These are phyloP conservation scores for Percina caprodes DNA, from an alignment of 2,113 vertebrate species.

Conservation along the genomic window DNA sequence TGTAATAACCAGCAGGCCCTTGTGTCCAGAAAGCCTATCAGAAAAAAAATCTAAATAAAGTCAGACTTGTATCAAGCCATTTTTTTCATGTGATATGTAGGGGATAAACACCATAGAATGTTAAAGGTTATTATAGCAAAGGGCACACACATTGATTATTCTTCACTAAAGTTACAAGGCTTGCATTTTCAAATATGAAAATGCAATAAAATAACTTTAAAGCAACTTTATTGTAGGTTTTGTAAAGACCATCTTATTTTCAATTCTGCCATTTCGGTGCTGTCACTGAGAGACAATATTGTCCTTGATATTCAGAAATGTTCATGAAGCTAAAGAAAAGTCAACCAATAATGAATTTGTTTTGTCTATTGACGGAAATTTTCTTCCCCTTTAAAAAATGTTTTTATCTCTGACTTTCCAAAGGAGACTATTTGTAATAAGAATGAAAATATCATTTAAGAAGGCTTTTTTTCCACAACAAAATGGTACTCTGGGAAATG, in stretches of 20 bases:
- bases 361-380: not conserved
- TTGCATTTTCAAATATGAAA: not conserved
- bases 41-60: constrained; percentile 4
- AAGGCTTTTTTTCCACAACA: not conserved
- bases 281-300: not conserved
- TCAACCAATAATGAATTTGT: not conserved
- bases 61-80: not conserved
- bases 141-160: not conserved
- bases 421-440: not conserved
- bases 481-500: not conserved
- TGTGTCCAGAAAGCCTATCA: not conserved
- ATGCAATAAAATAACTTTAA: not conserved
- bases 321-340: not conserved
- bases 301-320: not conserved
- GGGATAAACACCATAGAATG: constrained; percentile 13
- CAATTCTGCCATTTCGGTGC: not conserved
- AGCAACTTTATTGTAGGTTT: not conserved
- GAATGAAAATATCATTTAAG: constrained; percentile 2
- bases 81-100: not conserved
- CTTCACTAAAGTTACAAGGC: not conserved
- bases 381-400: not conserved
- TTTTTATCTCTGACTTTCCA: not conserved
- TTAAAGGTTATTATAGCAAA: not conserved
- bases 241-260: not conserved
- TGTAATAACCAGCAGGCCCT: not conserved